Percentiles rank a stretch among this genome's conserved stretches.
These are phyloP conservation scores for Elmis aenea DNA, from an alignment of 2,888 invertebrate species.

Conservation along the genomic window DNA sequence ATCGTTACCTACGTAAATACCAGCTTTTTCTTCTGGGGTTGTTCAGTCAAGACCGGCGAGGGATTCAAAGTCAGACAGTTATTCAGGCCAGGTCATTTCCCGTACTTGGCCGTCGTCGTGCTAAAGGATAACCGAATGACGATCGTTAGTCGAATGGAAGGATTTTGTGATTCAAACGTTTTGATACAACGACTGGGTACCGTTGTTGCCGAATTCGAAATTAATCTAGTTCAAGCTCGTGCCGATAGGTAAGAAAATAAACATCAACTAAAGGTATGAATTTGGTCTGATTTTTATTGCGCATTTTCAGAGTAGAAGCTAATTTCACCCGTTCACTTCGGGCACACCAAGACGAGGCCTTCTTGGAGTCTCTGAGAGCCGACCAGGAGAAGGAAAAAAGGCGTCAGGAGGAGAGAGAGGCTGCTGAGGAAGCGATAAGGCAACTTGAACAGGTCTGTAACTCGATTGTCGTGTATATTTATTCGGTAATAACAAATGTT, in stretches of 20 bases:
- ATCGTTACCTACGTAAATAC: conserved; percentile 78
- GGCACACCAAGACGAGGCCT: conserved; percentile 91
- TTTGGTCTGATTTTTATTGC: neutral
- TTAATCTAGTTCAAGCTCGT: conserved; percentile 78
- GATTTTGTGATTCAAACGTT: conserved; percentile 67
- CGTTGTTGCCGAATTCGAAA: conserved; percentile 81
- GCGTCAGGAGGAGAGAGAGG: conserved; percentile 55
- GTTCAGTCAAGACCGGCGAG: conserved; percentile 81
- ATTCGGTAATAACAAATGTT: neutral
- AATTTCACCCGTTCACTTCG: conserved; percentile 82
- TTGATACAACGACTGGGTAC: conserved; percentile 67
- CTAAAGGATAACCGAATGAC: conserved; percentile 90
- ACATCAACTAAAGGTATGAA: neutral
- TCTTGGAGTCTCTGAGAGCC: conserved; percentile 81
- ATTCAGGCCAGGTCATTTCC: conserved; percentile 74
- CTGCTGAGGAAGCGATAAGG: conserved; percentile 51
- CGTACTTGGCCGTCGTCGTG: conserved; percentile 86
- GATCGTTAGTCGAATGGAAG: conserved; percentile 66
- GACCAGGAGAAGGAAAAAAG: conserved; percentile 92
- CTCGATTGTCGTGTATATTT: no score
- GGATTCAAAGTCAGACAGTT: conserved; percentile 90
- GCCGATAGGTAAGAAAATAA: conserved; percentile 65
- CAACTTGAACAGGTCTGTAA: conserved; percentile 42
- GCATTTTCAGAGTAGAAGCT: conserved; percentile 61
- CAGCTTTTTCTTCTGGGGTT: conserved; percentile 90